phyloP scores from a whole-genome alignment of 2,797 vertebrate genomes.

The Sarcoramphus papa region DNA sequence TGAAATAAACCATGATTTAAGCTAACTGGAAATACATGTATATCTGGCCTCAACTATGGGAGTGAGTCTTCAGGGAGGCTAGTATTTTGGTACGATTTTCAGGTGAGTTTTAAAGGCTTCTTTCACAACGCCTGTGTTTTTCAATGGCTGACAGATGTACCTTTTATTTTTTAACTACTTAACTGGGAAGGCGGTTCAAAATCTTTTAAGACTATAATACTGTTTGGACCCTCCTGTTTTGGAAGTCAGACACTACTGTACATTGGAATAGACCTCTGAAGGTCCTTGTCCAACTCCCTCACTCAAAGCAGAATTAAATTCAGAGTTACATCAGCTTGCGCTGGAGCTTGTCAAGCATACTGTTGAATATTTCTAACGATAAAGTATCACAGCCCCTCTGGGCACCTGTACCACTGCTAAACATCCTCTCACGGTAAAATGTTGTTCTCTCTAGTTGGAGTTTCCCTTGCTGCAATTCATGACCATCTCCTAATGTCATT shows the following conservation, averaged over 20 bases:
- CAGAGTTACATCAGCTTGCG: background rate
- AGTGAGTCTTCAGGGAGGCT: background rate
- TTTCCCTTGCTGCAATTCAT: background rate
- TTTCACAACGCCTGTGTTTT: background rate
- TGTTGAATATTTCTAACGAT: background rate
- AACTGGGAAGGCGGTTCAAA: background rate
- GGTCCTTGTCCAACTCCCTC: background rate
- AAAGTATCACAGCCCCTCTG: background rate
- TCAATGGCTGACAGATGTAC: background rate
- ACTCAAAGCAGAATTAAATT: background rate
- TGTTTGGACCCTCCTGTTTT: background rate
- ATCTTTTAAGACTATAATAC: background rate
- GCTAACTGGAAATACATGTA: background rate
- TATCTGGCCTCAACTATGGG: background rate
- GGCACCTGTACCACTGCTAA: background rate
- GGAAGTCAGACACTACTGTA: background rate
- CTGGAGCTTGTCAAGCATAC: background rate
- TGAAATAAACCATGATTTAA: background rate
- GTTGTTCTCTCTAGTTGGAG: background rate
- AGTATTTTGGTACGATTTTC: background rate
- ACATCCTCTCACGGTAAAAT: background rate
- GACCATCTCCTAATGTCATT: background rate
- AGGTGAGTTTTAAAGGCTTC: background rate
- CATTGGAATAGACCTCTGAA: fast-evolving
- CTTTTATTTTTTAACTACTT: background rate